Evolutionary conservation across 2,113 vertebrate species (phyloP).

Genomic region (Cinclus cinclus): DNA sequence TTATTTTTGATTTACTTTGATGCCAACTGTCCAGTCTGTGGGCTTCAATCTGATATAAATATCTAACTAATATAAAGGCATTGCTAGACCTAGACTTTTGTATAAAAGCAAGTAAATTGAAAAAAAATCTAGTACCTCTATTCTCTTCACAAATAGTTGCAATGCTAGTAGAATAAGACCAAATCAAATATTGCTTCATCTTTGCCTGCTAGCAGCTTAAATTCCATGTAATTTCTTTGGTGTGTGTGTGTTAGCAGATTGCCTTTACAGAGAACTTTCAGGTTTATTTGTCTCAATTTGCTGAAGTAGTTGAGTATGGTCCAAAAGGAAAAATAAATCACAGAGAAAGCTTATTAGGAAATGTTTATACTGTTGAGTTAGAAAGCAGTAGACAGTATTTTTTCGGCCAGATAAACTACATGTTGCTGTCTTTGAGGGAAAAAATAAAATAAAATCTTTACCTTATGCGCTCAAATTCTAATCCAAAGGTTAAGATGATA

Average conservation of each 20-base stretch:
- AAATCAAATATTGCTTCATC: slow-evolving; percentile 35
- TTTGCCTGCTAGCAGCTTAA: slow-evolving; percentile 27
- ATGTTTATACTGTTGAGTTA: slow-evolving; percentile 53
- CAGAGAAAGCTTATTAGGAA: slow-evolving; percentile 53
- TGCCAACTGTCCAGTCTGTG: background rate
- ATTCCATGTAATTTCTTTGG: slow-evolving; percentile 43
- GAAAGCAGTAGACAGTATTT: slow-evolving; percentile 21
- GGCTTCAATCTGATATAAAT: background rate
- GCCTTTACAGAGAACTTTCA: background rate
- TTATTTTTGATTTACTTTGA: background rate
- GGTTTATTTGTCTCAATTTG: slow-evolving; percentile 72
- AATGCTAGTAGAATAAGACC: background rate
- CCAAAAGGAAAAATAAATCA: slow-evolving; percentile 64
- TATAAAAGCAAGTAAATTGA: background rate
- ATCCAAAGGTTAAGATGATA: slow-evolving; percentile 67
- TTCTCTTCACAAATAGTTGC: background rate
- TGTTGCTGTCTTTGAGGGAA: slow-evolving; percentile 28
- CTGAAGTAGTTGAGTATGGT: slow-evolving; percentile 33
- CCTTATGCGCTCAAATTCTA: slow-evolving; percentile 31
- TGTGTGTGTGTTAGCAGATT: background rate
- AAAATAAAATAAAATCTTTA: slow-evolving; percentile 53
- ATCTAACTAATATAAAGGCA: background rate
- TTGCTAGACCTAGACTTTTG: background rate
- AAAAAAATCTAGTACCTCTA: background rate
- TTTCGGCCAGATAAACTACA: slow-evolving; percentile 21